A percentile compares a stretch with the other conserved stretches of the same genome.
These are phyloP conservation scores for Megalonaias nervosa DNA, from an alignment of 1,140 invertebrate genomes.

Conservation along the genomic window DNA sequence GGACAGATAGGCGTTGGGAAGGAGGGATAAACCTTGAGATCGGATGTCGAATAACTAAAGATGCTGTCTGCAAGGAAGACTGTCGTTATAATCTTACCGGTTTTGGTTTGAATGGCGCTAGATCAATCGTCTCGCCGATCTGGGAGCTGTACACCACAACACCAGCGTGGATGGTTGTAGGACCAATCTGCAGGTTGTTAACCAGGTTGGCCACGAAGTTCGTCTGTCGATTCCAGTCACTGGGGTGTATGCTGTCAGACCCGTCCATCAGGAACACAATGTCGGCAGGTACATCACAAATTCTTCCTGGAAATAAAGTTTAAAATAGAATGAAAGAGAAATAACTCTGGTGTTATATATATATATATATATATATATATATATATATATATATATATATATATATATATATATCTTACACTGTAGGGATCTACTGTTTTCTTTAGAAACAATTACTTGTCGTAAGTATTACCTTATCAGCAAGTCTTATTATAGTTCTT, in stretches of 20 bases:
- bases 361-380: too few relatives aligned
- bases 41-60: too few relatives aligned
- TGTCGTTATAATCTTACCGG: neutral
- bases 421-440: too few relatives aligned
- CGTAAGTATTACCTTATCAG: too few relatives aligned
- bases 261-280: constrained; percentile 53
- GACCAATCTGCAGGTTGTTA: constrained; percentile 34
- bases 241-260: constrained; percentile 48
- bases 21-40: too few relatives aligned
- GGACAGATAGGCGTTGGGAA: too few relatives aligned
- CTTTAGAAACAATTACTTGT: too few relatives aligned
- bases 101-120: constrained; percentile 36
- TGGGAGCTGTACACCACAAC: constrained; percentile 48
- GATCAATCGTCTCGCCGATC: constrained; percentile 47
- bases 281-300: constrained; percentile 48
- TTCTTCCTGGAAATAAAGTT: constrained; percentile 21
- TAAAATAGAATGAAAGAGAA: constrained; percentile 1
- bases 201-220: constrained; percentile 43
- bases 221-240: constrained; percentile 40
- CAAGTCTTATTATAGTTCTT: too few relatives aligned
- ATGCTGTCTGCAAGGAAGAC: neutral
- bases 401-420: too few relatives aligned
- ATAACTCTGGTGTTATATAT: neutral
- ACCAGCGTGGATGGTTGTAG: constrained; percentile 39
- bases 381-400: too few relatives aligned